Evolutionary conservation across 1,140 invertebrate genomes (phyloP).

Genomic region (Branchinecta lindahli): DNA sequence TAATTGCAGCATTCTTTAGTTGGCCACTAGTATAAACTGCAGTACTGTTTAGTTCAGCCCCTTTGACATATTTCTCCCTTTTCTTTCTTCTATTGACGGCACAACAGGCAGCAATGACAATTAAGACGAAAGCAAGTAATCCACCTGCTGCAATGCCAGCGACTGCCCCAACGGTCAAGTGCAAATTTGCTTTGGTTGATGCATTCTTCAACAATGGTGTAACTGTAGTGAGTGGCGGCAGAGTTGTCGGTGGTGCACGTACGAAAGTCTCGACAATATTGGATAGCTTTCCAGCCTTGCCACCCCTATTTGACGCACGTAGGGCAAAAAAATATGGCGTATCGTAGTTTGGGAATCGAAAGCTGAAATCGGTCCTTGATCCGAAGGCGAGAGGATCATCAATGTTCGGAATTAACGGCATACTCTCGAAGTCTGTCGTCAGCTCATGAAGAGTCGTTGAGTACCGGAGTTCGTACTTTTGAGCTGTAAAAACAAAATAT

Average conservation of each 20-base stretch:
- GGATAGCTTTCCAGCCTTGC: constrained; percentile 35
- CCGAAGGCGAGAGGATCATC: constrained; percentile 27
- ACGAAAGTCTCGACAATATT: constrained; percentile 39
- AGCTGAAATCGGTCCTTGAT: constrained; percentile 32
- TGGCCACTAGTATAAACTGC: neutral
- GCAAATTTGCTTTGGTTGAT: neutral
- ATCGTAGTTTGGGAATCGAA: constrained; percentile 35
- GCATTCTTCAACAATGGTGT: constrained; percentile 14
- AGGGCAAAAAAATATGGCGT: constrained; percentile 37
- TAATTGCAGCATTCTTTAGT: neutral
- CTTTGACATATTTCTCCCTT: neutral
- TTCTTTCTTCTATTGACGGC: neutral
- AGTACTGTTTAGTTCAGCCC: neutral
- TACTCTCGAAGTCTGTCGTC: constrained; percentile 27
- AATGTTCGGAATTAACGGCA: constrained; percentile 28
- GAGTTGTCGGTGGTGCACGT: constrained; percentile 26
- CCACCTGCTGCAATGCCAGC: neutral
- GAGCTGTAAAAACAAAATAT: constrained; percentile 30
- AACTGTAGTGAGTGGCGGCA: constrained; percentile 17
- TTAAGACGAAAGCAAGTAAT: neutral
- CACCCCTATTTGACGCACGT: constrained; percentile 32
- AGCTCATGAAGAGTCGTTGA: constrained; percentile 27
- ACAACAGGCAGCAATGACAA: neutral
- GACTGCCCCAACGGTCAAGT: neutral
- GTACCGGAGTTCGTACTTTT: constrained; percentile 35